phyloP scores from a whole-genome alignment of 2,113 vertebrate species.

The Bambusicola thoracicus region DNA sequence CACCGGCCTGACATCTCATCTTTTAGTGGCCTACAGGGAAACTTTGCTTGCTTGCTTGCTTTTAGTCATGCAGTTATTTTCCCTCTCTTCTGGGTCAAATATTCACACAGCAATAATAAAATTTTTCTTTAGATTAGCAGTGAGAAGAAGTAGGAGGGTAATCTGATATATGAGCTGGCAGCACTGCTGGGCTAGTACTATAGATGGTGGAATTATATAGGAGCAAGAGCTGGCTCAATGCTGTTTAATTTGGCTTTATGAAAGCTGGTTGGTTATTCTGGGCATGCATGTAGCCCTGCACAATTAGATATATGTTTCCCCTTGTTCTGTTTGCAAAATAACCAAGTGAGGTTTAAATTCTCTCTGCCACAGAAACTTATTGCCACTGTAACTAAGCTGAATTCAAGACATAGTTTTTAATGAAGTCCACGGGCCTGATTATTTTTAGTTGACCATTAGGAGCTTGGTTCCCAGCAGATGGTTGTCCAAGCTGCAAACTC shows the following conservation, averaged over 20 bases:
- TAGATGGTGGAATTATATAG: not conserved
- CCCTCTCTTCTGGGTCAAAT: not conserved
- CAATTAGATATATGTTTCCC: conserved; percentile 1
- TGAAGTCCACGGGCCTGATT: conserved; percentile 15
- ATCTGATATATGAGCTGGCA: not conserved
- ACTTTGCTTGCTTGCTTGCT: not conserved
- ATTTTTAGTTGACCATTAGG: not conserved
- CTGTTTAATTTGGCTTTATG: not conserved
- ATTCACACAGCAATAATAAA: not conserved
- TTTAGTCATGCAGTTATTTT: not conserved
- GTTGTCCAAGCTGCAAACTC: not conserved
- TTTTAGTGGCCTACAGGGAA: not conserved
- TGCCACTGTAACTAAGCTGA: conserved; percentile 31
- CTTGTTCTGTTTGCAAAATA: conserved; percentile 31
- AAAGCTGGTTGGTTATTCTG: not conserved
- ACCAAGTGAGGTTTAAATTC: conserved; percentile 17
- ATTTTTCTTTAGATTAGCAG: not conserved
- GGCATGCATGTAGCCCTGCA: not conserved
- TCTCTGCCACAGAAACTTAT: not conserved
- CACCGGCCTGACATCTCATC: not conserved
- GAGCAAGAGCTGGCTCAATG: not conserved
- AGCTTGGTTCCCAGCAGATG: not conserved
- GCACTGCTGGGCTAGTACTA: not conserved
- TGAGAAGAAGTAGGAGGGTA: not conserved
- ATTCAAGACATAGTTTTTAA: conserved; percentile 11